These are phyloP conservation scores for Iguana delicatissima DNA, from an alignment of 2,797 vertebrate genomes.

Conservation along the genomic window DNA sequence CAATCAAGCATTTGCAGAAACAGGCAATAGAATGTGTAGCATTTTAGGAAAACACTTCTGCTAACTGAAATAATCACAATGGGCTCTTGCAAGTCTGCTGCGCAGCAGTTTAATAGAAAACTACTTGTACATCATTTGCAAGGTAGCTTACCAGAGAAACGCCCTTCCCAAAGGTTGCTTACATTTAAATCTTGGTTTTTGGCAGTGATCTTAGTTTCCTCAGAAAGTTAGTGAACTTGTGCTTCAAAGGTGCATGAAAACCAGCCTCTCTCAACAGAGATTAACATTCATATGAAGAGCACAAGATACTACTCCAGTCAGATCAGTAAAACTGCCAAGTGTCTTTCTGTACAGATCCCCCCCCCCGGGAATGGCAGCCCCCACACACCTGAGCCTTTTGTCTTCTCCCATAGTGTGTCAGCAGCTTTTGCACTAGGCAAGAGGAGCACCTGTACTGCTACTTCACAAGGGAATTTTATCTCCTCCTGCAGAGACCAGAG, in stretches of 20 bases:
- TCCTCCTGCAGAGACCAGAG: background rate
- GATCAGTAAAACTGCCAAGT: background rate
- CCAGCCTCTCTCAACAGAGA: background rate
- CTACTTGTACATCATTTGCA: background rate
- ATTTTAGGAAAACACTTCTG: background rate
- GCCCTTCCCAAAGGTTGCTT: background rate
- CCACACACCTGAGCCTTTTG: no score
- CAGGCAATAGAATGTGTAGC: no score
- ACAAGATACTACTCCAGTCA: background rate
- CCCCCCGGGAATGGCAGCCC: background rate
- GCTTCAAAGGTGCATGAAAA: background rate
- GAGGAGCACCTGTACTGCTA: no score
- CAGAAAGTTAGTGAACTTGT: background rate
- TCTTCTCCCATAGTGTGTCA: background rate
- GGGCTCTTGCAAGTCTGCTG: background rate
- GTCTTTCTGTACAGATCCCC: background rate
- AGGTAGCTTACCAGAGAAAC: background rate
- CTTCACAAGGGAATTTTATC: background rate
- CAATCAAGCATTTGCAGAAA: background rate
- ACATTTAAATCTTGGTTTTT: background rate
- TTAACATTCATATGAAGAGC: background rate
- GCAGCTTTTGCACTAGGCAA: background rate
- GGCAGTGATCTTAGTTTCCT: background rate
- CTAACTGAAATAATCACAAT: background rate
- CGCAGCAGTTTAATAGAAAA: background rate